Base-by-base conservation (phyloP, 2,888 invertebrate genomes). In the Chrysolina americana region DNA sequence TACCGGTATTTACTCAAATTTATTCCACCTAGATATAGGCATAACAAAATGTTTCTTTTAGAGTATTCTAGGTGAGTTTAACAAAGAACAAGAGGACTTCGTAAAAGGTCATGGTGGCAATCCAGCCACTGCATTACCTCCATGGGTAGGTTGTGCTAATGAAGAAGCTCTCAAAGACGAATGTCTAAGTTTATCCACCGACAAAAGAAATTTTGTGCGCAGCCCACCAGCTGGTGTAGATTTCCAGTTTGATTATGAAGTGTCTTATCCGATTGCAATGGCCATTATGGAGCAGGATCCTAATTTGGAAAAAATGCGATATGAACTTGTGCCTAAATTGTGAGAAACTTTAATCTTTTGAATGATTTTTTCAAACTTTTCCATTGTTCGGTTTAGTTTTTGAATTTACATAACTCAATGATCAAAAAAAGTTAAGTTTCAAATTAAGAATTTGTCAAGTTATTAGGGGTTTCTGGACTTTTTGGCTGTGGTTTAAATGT, bases 241-340 rank as follows among this genome's bases (percentile, higher is more conserved):
- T 88, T 99, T 98, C 88, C 93, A 95, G 81, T 99, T 98, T 90
- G 97, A 98, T 89, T 97, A 97, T 88, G 96, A 96, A 88, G 92
- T 94, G 83, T 94, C 95, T 89, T 96, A 95, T 89, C 98, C 98
- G 59, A 93, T 98, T 86, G 99, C 99, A 78, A 93, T 96, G 90
- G 95, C 97, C 83, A 97, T 98, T 85, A 94, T 99, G 90, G 94
- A 95, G 82, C 95, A 98, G 88, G 99, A 99, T 89, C 94, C 96
- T 77, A 97, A 98, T 89, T 92, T 99, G 86, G 96, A 98, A 89
- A 96, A 96, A 90, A 98, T 99, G 97, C 94, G 99, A 89, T 99
- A 98, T 91, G 97, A 98, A 89, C 93, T 99, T 87, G 99, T 99
- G 87, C 99, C 99, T 85, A 99, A 99, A 95, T 94, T 97, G 98